Base-by-base conservation (phyloP, 37 sponge, comb jelly and placozoan species). In the Beroe forskalii region DNA sequence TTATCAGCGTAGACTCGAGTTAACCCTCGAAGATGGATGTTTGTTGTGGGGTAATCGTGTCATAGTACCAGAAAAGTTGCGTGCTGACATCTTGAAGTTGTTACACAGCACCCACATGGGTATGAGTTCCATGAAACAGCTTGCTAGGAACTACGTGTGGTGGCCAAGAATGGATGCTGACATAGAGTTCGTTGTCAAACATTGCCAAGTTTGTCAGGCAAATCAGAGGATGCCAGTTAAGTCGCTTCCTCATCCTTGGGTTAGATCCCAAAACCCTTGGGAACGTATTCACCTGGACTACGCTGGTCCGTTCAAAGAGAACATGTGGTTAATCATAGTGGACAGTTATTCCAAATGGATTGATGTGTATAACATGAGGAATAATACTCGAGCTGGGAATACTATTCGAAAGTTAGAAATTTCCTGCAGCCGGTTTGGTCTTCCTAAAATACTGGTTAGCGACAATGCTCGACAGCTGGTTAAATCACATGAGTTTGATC, bases 11-110 rank as follows among this genome's bases (percentile, higher is more conserved):
- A 80, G 32, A 43, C 36, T 24, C 9, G 93, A 93, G 42, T 40
- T 93, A 2, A 41, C 66, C 1, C 36, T 91, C 0, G 93, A 93
- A 35, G 37, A 23, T n/a, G 75, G 72, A 0, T 93, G 93, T 61
- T 6, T 93, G 62, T 0, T 93, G 35, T 91, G 93, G 89, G 93
- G 93, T 30, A 64, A 0, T 44, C 89, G 93, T 28, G 90, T 93
- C 0, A 39, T 93, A 0, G 32, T 93, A 4, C 93, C 93, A 14
- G 6, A 0, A 14, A 89, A 62, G 66, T 64, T 64, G 66, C 4
- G 76, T 23, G 38, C 6, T 35, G 40, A 72, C 20, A 22, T 72
- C 8, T 22, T 72, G 40, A 72, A 72, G 40, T 38, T 72, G 40
- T 8, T 72, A 20, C 76, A 72, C 40, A 36, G 40, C 40, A 36